Evolutionary conservation across 2,113 vertebrate genomes (phyloP).

Genomic region (Saimiri boliviensis): DNA sequence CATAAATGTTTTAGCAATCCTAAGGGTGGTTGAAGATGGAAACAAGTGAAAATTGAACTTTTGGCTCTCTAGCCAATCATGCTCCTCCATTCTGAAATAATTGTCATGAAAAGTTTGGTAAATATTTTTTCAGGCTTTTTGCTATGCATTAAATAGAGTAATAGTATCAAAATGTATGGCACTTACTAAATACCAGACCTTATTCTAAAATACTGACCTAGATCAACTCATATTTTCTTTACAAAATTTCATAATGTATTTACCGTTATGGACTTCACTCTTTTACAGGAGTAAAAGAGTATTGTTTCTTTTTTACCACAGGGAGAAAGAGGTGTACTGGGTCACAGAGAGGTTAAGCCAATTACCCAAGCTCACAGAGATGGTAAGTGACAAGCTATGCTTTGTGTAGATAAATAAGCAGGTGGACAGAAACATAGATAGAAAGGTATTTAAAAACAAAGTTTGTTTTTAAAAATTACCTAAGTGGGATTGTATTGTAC

Average conservation of each 20-base stretch:
- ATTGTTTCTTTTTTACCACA: background rate
- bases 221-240: background rate
- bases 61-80: background rate
- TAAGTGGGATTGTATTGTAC: background rate
- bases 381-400: background rate
- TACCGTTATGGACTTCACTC: background rate
- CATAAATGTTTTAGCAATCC: background rate
- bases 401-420: background rate
- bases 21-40: background rate
- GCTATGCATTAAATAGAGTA: background rate
- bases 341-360: background rate
- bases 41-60: background rate
- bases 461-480: background rate
- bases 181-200: background rate
- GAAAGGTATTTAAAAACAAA: background rate
- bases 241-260: background rate
- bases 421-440: background rate
- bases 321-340: fast-evolving
- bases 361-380: background rate
- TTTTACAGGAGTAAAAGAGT: no score
- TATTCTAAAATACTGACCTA: background rate
- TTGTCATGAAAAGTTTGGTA: background rate
- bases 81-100: background rate
- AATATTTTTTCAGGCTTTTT: background rate
- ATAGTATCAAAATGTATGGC: background rate